Conservation (phyloP, 2,888 invertebrate species). For the Lycophotia porphyrea region DNA sequence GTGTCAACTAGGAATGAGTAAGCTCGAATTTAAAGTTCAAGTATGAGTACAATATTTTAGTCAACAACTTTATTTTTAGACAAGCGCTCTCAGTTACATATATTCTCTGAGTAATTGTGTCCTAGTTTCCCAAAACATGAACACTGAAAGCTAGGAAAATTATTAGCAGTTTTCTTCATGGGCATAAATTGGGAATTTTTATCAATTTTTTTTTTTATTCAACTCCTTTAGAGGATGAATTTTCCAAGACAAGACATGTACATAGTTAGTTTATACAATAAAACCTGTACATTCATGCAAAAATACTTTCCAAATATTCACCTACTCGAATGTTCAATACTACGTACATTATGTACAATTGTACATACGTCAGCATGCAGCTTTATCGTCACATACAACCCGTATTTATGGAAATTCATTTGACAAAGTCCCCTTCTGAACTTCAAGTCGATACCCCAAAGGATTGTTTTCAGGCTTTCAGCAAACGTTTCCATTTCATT, state of each 20-base stretch:
- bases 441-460: conserved; percentile 75
- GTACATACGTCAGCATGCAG: background rate
- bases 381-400: conserved; percentile 15
- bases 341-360: no score
- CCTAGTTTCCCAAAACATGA: background rate
- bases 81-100: background rate
- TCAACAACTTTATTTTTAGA: conserved; percentile 16
- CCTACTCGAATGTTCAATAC: background rate
- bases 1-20: conserved; percentile 21
- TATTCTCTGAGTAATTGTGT: background rate
- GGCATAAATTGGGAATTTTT: no score
- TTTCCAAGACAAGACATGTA: no score
- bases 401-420: conserved; percentile 64
- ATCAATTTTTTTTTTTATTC: no score
- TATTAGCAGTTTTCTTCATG: background rate
- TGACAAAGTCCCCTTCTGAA: conserved; percentile 58
- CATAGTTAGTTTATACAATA: background rate
- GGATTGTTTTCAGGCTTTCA: conserved; percentile 74
- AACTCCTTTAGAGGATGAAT: background rate
- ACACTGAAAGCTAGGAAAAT: background rate
- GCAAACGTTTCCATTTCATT: conserved; percentile 50
- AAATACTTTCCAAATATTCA: background rate
- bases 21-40: conserved; percentile 21
- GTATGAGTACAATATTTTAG: background rate
- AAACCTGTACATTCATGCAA: background rate